These are phyloP conservation scores for Drosophila siamana DNA, from an alignment of 2,888 invertebrate genomes.

Conservation along the genomic window DNA sequence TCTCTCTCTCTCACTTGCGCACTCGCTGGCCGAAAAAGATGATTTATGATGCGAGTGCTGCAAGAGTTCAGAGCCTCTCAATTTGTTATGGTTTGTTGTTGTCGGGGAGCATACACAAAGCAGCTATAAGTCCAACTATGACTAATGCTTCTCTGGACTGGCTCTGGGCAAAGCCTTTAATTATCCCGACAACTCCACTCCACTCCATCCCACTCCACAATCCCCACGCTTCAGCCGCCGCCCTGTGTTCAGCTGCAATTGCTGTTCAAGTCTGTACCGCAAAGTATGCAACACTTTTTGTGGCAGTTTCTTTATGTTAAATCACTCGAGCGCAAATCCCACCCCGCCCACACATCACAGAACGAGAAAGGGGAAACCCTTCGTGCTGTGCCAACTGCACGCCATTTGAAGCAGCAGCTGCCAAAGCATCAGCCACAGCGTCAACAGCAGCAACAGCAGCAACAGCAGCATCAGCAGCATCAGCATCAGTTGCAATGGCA, in stretches of 20 bases:
- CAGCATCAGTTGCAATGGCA: constrained; percentile 23
- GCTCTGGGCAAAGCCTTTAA: constrained; percentile 49
- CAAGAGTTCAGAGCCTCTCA: constrained; percentile 55
- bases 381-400: constrained; percentile 57
- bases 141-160: constrained; percentile 39
- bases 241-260: constrained; percentile 5
- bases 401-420: constrained; percentile 58
- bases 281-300: constrained; percentile 68
- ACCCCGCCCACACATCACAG: constrained; percentile 15
- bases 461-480: too few species aligned
- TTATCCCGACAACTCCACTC: constrained; percentile 22
- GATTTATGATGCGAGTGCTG: constrained; percentile 68
- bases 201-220: too few species aligned
- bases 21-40: constrained; percentile 43
- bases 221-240: too few species aligned
- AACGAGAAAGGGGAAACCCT: too few species aligned
- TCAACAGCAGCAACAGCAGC: constrained; percentile 19
- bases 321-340: constrained; percentile 65
- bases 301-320: constrained; percentile 51
- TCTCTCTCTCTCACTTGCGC: too few species aligned
- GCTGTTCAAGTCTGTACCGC: constrained; percentile 21
- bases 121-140: constrained; percentile 29
- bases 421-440: constrained; percentile 15
- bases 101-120: constrained; percentile 10
- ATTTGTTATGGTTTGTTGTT: constrained; percentile 57